Evolutionary conservation across 1,140 invertebrate genomes (phyloP), one percentile per base, ranked within the genome.

Genomic region (Spodoptera litura): DNA sequence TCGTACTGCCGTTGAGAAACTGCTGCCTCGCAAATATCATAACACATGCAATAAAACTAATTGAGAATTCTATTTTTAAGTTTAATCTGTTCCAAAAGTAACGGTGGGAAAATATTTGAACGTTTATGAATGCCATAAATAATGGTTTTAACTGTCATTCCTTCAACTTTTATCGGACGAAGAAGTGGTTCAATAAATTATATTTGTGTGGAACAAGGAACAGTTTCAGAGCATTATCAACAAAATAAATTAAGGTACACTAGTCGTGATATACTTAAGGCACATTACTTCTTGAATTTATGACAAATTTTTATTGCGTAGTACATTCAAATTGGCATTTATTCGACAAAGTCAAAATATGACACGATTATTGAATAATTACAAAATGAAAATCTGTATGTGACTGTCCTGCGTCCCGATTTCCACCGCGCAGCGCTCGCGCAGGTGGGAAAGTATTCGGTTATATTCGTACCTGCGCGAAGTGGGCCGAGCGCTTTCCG

Each of bases 401-500:
- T 15, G 73, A 77, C 55, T 79, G 78, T 82, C 61, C 59, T 49
- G 78, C 77, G 81, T 64, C 78, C 81, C 81, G 75, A 78, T 82
- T 81, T 81, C 66, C 73, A 72, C 80, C 55, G 56, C 71, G 49
- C 59, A 35, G 38, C 66, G 78, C 86, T 77, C 80, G 83, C 89
- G 88, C 92, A 93, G 92, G 92, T 93, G 91, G 86, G 87, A 87
- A 89, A 92, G 87, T 90, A 90, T 93, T 92, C 85, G 83, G 87
- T 89, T 93, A 93, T 93, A 93, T 91, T 86, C 81, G 90, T 91
- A 87, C 86, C 86, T 91, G 86, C 72, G 84, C 79, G 78, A 92
- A 92, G 87, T 93, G 87, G 91, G 88, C 83, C 90, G 89, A 88
- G 71, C 74, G 86, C 83, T 91, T 89, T 91, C 91, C 91, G 87